Percentiles rank a stretch among this genome's conserved stretches.
These are phyloP conservation scores for Hydrocynus forskahlii DNA, from an alignment of 2,797 vertebrate genomes.

Conservation along the genomic window DNA sequence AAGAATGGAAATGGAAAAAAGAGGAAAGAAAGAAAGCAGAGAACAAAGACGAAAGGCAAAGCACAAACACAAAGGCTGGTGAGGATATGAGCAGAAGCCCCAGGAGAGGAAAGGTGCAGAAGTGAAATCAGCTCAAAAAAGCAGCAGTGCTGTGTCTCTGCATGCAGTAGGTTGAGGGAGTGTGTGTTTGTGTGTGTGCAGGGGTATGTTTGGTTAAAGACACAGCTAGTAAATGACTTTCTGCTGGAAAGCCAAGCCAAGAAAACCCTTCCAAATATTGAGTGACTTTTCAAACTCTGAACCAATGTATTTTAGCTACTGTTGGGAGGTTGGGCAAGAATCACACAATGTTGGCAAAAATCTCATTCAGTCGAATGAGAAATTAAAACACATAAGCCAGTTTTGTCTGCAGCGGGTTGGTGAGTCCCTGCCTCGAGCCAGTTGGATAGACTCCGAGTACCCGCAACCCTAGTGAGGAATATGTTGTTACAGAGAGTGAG, in stretches of 20 bases:
- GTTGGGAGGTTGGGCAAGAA: neutral
- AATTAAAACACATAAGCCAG: too few species aligned
- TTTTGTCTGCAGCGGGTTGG: too few species aligned
- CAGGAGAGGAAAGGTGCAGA: constrained; percentile 9
- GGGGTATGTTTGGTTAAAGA: neutral
- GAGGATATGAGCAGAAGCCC: constrained; percentile 4
- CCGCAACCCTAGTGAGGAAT: too few species aligned
- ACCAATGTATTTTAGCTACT: neutral
- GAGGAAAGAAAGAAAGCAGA: neutral
- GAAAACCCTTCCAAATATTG: neutral
- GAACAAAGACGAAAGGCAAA: neutral
- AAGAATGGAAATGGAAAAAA: neutral
- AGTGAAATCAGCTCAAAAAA: neutral
- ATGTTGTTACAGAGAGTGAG: too few species aligned
- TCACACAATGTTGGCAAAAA: too few species aligned
- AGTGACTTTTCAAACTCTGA: too few species aligned
- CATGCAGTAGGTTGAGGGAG: neutral
- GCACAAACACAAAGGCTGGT: constrained; percentile 1
- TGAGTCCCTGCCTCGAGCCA: too few species aligned
- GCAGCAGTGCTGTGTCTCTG: neutral
- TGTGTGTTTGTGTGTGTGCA: neutral
- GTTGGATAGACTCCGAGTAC: too few species aligned
- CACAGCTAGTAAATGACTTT: constrained; percentile 12
- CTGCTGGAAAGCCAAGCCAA: constrained; percentile 16
- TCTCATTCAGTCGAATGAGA: too few species aligned